Percentiles rank a stretch among this genome's conserved stretches.
phyloP scores from a whole-genome alignment of 2,888 invertebrate genomes.

The Caradrina kadenii region DNA sequence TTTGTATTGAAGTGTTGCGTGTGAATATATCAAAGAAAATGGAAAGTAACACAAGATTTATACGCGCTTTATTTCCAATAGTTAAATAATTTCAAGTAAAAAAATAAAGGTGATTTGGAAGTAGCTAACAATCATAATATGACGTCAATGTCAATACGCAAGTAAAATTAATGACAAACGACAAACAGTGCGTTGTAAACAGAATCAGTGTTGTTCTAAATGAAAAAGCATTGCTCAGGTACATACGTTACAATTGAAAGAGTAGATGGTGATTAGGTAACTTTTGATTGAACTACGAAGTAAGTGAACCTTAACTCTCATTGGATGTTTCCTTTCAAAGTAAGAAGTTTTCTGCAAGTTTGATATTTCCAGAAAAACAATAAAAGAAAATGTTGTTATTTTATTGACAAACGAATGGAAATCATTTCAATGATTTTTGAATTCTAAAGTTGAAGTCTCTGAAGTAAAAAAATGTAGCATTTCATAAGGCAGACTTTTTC shows the following conservation, averaged over 20 bases:
- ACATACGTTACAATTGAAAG: slow-evolving; percentile 24
- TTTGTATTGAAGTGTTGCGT: slow-evolving; percentile 54
- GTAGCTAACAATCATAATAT: slow-evolving; percentile 42
- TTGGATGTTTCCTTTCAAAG: slow-evolving; percentile 7
- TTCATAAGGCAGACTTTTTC: slow-evolving; percentile 49
- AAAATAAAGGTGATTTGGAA: slow-evolving; percentile 34
- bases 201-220: slow-evolving; percentile 32
- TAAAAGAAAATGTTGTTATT: neutral
- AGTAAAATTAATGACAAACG: slow-evolving; percentile 38
- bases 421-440: slow-evolving; percentile 27
- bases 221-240: slow-evolving; percentile 25
- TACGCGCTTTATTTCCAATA: slow-evolving; percentile 50
- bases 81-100: slow-evolving; percentile 46
- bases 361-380: slow-evolving; percentile 7
- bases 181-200: slow-evolving; percentile 28
- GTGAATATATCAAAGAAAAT: slow-evolving; percentile 56
- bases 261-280: slow-evolving; percentile 32
- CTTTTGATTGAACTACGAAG: slow-evolving; percentile 26
- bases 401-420: slow-evolving; percentile 14
- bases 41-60: slow-evolving; percentile 57
- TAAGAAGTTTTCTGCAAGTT: slow-evolving; percentile 11
- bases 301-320: neutral
- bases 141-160: slow-evolving; percentile 53
- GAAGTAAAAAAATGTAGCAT: slow-evolving; percentile 44
- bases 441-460: slow-evolving; percentile 45